phyloP scores from a whole-genome alignment of 2,888 invertebrate species.

The Chrysomela aeneicollis region DNA sequence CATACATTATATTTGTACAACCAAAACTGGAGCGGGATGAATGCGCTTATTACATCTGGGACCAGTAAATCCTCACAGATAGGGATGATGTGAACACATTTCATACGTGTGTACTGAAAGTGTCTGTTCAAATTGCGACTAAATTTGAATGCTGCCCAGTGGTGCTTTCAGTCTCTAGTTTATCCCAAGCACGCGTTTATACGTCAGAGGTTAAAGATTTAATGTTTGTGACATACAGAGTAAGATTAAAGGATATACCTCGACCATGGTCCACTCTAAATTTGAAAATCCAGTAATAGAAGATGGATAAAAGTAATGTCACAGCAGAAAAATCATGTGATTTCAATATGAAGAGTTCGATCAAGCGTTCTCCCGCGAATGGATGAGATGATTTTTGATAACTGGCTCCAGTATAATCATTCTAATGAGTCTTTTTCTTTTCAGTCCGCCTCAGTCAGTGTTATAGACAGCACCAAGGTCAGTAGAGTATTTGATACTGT shows the following conservation, averaged over 20 bases:
- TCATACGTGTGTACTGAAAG: background rate
- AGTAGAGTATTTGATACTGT: slow-evolving; percentile 54
- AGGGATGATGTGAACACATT: slow-evolving; percentile 24
- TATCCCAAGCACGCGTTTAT: background rate
- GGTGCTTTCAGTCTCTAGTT: background rate
- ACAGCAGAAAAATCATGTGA: too few relatives aligned
- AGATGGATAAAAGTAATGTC: too few relatives aligned
- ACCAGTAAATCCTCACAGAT: slow-evolving; percentile 26
- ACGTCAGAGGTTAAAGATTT: background rate
- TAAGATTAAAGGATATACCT: too few relatives aligned
- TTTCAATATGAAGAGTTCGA: too few relatives aligned
- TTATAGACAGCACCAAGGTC: slow-evolving; percentile 55
- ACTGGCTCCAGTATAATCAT: background rate
- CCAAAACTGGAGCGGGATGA: slow-evolving; percentile 9
- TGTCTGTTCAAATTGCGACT: background rate
- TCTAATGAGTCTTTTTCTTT: slow-evolving; percentile 46
- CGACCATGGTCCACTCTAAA: too few relatives aligned
- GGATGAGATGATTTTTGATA: too few relatives aligned
- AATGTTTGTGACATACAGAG: background rate
- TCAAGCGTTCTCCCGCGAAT: too few relatives aligned
- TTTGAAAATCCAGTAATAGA: too few relatives aligned
- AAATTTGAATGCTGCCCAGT: background rate
- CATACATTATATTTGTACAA: background rate
- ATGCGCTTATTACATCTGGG: slow-evolving; percentile 27
- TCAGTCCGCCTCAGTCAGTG: slow-evolving; percentile 57